Evolutionary conservation across 2,797 vertebrate genomes (phyloP).

Genomic region (Alfaro cultratus): DNA sequence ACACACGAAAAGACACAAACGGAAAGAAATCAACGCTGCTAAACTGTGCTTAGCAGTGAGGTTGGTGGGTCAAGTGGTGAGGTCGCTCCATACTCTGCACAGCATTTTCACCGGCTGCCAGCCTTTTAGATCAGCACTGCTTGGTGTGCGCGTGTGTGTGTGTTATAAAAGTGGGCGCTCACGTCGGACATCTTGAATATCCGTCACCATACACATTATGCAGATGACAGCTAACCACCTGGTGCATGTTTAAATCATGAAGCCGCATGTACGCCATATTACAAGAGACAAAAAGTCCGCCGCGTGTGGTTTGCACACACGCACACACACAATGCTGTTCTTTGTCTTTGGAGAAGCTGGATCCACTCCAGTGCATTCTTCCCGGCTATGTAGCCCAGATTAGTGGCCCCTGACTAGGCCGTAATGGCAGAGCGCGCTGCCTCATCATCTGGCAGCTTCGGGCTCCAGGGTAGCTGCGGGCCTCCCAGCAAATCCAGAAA

Average conservation of each 20-base stretch:
- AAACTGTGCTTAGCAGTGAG: constrained; percentile 53
- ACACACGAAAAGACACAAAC: not conserved
- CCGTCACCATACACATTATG: constrained; percentile 36
- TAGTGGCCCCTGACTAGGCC: constrained; percentile 53
- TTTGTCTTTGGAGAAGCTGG: constrained; percentile 47
- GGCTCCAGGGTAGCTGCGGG: constrained; percentile 39
- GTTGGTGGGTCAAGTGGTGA: constrained; percentile 49
- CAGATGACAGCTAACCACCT: constrained; percentile 29
- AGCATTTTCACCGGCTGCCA: constrained; percentile 32
- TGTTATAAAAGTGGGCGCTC: constrained; percentile 7
- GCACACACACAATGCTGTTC: constrained; percentile 7
- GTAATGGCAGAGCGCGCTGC: constrained; percentile 35
- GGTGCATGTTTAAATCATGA: constrained; percentile 39
- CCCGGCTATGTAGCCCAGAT: constrained; percentile 43
- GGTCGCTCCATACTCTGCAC: constrained; percentile 50
- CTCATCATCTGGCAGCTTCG: constrained; percentile 48
- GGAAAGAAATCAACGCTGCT: constrained; percentile 10
- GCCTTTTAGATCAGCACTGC: constrained; percentile 41
- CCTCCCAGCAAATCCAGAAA: constrained; percentile 21
- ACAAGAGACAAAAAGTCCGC: not conserved
- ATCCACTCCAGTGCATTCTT: constrained; percentile 33
- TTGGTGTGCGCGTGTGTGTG: not conserved
- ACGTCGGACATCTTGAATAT: constrained; percentile 27
- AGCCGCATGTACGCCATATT: constrained; percentile 5
- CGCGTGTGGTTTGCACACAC: no score